Conservation (phyloP, 2,113 vertebrate species). For the Asarcornis scutulata region DNA sequence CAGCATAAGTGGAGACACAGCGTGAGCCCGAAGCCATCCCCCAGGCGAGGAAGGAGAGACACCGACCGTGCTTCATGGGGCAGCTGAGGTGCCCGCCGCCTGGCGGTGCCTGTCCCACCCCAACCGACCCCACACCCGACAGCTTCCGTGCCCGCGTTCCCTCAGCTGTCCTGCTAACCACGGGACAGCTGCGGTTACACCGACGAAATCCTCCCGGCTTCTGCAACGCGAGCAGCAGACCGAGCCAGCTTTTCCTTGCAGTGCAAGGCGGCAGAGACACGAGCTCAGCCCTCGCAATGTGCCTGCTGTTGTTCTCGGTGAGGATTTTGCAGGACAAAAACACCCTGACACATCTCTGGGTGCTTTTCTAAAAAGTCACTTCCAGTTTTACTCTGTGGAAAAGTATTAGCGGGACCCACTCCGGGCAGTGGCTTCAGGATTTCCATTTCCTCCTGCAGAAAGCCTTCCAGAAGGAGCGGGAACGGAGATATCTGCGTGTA, state of each 20-base stretch:
- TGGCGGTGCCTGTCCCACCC: background rate
- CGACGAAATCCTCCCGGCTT: background rate
- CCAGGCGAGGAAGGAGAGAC: background rate
- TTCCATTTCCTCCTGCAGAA: constrained; percentile 20
- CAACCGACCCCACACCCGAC: background rate
- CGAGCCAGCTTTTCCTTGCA: background rate
- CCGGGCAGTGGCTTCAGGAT: background rate
- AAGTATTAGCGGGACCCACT: background rate
- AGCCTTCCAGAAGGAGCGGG: background rate
- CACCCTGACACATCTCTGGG: background rate
- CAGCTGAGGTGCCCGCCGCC: accelerated
- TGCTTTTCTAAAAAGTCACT: background rate
- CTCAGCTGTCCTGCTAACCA: background rate
- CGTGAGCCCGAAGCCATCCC: background rate
- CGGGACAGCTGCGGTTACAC: background rate
- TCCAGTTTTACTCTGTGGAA: background rate
- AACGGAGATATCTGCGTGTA: background rate
- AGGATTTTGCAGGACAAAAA: background rate
- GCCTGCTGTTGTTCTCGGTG: background rate
- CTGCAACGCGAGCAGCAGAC: background rate
- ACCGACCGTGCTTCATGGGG: background rate
- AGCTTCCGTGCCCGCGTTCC: background rate
- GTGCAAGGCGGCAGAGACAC: background rate
- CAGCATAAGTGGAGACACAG: background rate
- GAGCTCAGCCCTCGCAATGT: background rate